A percentile compares a stretch with the other conserved stretches of the same genome.
phyloP scores from a whole-genome alignment of 53 echinoderm and acorn worm genomes.

The Paracentrotus lividus region DNA sequence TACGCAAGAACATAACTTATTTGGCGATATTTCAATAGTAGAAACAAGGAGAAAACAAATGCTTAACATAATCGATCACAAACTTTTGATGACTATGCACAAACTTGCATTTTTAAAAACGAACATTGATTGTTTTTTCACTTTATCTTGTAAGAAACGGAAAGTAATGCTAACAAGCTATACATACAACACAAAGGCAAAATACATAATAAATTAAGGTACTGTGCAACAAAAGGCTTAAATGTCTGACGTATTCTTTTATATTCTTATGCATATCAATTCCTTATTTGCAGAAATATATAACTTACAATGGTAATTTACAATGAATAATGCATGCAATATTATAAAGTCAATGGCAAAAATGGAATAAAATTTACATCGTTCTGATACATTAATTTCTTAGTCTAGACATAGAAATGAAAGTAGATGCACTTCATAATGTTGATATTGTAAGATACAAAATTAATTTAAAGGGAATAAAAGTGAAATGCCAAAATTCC shows the following conservation, averaged over 20 bases:
- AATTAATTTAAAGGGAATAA: slow-evolving; percentile 3
- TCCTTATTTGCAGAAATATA: slow-evolving; percentile 38
- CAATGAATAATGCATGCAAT: slow-evolving; percentile 53
- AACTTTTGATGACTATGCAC: slow-evolving; percentile 57
- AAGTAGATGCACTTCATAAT: background rate
- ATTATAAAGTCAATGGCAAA: slow-evolving; percentile 31
- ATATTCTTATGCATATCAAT: slow-evolving; percentile 33
- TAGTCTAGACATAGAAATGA: background rate
- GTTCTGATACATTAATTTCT: background rate
- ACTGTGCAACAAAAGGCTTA: slow-evolving; percentile 52
- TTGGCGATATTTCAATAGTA: slow-evolving; percentile 71
- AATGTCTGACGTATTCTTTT: slow-evolving; percentile 59
- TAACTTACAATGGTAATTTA: slow-evolving; percentile 54
- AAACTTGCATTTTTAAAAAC: slow-evolving; percentile 61
- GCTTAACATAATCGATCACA: slow-evolving; percentile 33
- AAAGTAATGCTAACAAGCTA: slow-evolving; percentile 43
- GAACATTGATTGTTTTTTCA: slow-evolving; percentile 65
- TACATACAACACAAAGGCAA: slow-evolving; percentile 51
- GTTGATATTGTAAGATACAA: background rate
- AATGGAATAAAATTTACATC: slow-evolving; percentile 49
- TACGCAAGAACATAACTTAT: slow-evolving; percentile 60
- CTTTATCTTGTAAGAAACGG: slow-evolving; percentile 11
- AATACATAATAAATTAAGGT: slow-evolving; percentile 70
- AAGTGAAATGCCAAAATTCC: background rate
- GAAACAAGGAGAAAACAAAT: background rate